A percentile compares a stretch with the other conserved stretches of the same genome.
Conservation (phyloP, 2,113 vertebrate genomes). For the Anguilla rostrata region DNA sequence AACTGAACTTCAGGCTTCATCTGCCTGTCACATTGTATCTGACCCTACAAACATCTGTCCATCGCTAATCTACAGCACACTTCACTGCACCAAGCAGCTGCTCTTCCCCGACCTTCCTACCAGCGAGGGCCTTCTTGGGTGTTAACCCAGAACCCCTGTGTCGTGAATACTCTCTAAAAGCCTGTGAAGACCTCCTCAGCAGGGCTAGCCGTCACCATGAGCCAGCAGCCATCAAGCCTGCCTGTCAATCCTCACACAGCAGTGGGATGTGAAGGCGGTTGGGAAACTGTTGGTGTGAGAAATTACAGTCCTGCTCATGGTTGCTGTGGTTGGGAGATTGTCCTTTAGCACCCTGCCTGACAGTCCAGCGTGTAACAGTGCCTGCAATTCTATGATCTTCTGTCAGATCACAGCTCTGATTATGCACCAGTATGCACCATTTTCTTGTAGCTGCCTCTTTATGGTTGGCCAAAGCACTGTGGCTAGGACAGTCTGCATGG, state of each 20-base stretch:
- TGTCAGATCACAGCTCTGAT: too few relatives aligned
- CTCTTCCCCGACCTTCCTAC: too few relatives aligned
- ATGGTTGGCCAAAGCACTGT: too few relatives aligned
- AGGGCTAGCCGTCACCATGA: neutral
- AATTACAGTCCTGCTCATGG: neutral
- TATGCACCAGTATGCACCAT: neutral
- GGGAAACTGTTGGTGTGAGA: too few relatives aligned
- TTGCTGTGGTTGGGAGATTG: too few relatives aligned
- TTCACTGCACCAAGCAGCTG: too few relatives aligned
- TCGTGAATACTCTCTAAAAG: neutral
- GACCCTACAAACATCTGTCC: too few relatives aligned
- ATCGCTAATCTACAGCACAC: too few relatives aligned
- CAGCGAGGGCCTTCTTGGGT: neutral
- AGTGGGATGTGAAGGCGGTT: neutral
- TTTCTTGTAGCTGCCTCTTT: neutral
- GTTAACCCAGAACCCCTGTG: neutral
- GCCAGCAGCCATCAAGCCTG: neutral
- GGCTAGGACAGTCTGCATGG: neutral
- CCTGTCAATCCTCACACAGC: neutral
- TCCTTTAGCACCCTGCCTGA: too few relatives aligned
- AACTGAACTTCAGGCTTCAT: too few relatives aligned
- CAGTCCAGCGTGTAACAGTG: neutral
- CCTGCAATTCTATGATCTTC: neutral
- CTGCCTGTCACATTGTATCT: too few relatives aligned
- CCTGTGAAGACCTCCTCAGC: neutral